Conservation (phyloP, 2,888 invertebrate genomes). For the Chrysolina oricalcia region DNA sequence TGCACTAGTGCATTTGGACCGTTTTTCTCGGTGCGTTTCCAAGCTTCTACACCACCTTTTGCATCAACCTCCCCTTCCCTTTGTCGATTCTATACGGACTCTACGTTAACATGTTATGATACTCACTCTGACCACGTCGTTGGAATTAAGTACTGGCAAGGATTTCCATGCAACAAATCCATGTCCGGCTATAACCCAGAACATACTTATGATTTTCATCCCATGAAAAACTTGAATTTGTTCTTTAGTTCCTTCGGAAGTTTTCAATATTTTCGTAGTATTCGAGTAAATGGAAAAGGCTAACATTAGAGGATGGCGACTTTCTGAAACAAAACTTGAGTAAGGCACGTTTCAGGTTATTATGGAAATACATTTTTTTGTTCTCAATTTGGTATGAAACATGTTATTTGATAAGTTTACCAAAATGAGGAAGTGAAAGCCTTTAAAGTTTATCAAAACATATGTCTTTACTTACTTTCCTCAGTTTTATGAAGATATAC, state of each 20-base stretch:
- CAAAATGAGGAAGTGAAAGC: no score
- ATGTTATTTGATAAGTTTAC: no score
- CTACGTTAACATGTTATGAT: not conserved
- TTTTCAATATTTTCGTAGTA: constrained; percentile 59
- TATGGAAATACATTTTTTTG: not conserved
- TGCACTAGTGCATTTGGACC: no score
- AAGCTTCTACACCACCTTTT: no score
- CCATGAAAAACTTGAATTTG: constrained; percentile 63
- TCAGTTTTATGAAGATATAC: no score
- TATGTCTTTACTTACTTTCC: no score
- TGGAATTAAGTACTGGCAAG: constrained; percentile 38
- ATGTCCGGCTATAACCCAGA: constrained; percentile 65
- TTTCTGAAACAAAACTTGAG: constrained; percentile 49
- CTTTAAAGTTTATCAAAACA: no score
- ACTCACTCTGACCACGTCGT: constrained; percentile 37
- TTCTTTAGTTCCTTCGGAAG: constrained; percentile 55
- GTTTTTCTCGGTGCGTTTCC: no score
- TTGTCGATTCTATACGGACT: no score
- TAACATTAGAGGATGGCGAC: constrained; percentile 51
- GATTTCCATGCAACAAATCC: constrained; percentile 49
- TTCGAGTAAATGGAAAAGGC: constrained; percentile 62
- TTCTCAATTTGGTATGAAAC: not conserved
- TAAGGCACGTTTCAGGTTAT: not conserved
- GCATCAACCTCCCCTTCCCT: no score
- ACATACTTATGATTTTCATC: constrained; percentile 63